These are phyloP conservation scores for Griposia aprilina DNA, from an alignment of 2,888 invertebrate genomes.

Conservation along the genomic window DNA sequence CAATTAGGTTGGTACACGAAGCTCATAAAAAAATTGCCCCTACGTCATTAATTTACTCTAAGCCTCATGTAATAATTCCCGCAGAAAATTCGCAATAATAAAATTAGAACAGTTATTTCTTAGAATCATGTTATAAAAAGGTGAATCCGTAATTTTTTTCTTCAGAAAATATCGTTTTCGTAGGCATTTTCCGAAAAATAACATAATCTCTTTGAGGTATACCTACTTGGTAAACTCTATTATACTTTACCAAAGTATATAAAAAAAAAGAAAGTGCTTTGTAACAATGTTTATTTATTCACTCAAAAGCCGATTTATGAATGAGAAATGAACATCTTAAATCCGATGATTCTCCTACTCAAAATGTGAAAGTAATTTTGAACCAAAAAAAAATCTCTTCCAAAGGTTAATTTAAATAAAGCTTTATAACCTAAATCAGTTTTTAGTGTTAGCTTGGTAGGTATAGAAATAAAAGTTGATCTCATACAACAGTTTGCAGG, in stretches of 20 bases:
- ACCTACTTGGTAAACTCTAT: background rate
- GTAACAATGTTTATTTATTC: constrained; percentile 14
- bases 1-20: background rate
- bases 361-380: constrained; percentile 15
- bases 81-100: background rate
- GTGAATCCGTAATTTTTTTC: background rate
- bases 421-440: background rate
- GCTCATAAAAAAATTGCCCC: background rate
- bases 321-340: constrained; percentile 10
- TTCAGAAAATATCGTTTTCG: background rate
- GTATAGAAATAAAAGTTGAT: background rate
- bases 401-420: background rate
- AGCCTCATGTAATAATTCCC: background rate
- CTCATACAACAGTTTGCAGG: no score
- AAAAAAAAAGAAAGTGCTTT: background rate
- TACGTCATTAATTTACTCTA: constrained; percentile 17
- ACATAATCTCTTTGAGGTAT: background rate
- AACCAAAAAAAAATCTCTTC: background rate
- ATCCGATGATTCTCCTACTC: background rate
- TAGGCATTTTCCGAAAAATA: background rate
- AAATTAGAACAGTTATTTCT: background rate
- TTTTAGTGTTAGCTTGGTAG: background rate
- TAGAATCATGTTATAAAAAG: background rate
- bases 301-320: constrained; percentile 11
- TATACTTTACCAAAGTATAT: background rate